Conservation (phyloP, 2,888 invertebrate species). For the Pycnomerus fuliginosus region DNA sequence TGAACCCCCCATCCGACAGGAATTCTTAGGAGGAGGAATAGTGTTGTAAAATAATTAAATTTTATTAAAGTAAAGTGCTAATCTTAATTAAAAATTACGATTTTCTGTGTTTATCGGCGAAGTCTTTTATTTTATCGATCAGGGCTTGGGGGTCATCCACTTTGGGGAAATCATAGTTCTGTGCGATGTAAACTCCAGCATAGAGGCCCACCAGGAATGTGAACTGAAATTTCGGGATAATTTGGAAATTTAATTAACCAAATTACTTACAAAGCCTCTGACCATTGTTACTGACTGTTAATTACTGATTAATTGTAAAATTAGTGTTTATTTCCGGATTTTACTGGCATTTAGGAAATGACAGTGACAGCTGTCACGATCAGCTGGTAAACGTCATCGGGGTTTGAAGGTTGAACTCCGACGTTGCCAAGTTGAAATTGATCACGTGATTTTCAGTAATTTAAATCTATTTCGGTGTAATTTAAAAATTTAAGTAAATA, state of each 20-base stretch:
- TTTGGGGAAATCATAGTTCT: slow-evolving; percentile 80
- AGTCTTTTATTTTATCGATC: slow-evolving; percentile 68
- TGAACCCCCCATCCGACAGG: slow-evolving; percentile 81
- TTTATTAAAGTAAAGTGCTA: slow-evolving; percentile 33
- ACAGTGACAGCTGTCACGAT: not conserved
- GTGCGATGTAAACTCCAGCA: slow-evolving; percentile 70
- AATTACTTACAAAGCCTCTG: slow-evolving; percentile 44
- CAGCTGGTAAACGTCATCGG: too few species aligned
- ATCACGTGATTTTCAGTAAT: too few species aligned
- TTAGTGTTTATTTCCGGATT: slow-evolving; percentile 6
- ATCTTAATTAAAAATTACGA: slow-evolving; percentile 43
- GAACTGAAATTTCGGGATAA: slow-evolving; percentile 53
- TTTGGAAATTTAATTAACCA: slow-evolving; percentile 9
- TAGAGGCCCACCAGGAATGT: slow-evolving; percentile 70
- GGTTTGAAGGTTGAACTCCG: too few species aligned
- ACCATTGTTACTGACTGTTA: slow-evolving; percentile 35
- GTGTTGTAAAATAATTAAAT: slow-evolving; percentile 52
- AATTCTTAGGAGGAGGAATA: slow-evolving; percentile 83
- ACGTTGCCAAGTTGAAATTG: too few species aligned
- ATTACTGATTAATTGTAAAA: not conserved
- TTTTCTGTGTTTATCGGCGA: slow-evolving; percentile 66
- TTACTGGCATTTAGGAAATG: not conserved
- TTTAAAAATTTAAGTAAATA: too few species aligned
- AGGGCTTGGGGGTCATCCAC: slow-evolving; percentile 80
- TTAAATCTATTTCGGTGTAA: too few species aligned